Conservation (phyloP, 2,888 invertebrate species). For the Dasypogon diadema region DNA sequence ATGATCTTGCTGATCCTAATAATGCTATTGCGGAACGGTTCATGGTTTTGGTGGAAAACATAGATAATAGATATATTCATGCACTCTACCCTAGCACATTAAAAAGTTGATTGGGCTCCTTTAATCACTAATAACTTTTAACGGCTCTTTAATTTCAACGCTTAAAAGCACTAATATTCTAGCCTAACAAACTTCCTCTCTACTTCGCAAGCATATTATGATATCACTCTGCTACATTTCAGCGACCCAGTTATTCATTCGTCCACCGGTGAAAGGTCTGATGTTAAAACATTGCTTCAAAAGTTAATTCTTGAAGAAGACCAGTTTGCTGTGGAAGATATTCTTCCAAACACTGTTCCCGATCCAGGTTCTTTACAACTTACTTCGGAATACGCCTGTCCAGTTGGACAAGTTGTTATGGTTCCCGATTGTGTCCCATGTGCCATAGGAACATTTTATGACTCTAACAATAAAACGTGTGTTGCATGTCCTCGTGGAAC, state of each 20-base stretch:
- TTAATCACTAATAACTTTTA: conserved; percentile 22
- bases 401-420: conserved; percentile 92
- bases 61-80: not conserved
- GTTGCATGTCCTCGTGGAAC: conserved; percentile 87
- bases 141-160: not conserved
- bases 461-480: conserved; percentile 81
- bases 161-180: conserved; percentile 30
- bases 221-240: conserved; percentile 56
- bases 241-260: conserved; percentile 92
- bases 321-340: conserved; percentile 92
- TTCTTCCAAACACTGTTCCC: conserved; percentile 93
- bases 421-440: conserved; percentile 95
- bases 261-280: conserved; percentile 88
- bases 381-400: conserved; percentile 93
- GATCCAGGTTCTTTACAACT: conserved; percentile 89
- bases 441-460: conserved; percentile 89
- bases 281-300: conserved; percentile 86
- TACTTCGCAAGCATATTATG: no score
- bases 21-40: conserved; percentile 22
- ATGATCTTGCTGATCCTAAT: conserved; percentile 10
- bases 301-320: conserved; percentile 93
- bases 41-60: conserved; percentile 27
- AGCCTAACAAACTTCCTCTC: conserved; percentile 1
- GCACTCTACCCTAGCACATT: not conserved
- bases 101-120: not conserved